phyloP scores from a whole-genome alignment of 2,797 vertebrate genomes.

The Mormyrops attenuatus region DNA sequence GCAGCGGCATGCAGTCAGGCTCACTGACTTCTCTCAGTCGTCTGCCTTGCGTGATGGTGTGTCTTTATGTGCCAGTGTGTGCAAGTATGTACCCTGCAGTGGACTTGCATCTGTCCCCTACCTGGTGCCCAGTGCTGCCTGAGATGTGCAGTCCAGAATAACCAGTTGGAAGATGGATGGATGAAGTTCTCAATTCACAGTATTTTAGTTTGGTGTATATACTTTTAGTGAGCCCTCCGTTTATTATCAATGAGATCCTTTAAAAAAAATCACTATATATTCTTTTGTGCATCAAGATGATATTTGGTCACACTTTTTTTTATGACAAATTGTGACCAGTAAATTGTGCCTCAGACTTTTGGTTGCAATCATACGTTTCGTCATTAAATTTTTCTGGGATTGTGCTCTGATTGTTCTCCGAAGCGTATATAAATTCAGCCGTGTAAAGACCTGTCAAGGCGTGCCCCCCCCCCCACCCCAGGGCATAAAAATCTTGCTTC shows the following conservation, averaged over 20 bases:
- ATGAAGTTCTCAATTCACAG: background rate
- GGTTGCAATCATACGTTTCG: background rate
- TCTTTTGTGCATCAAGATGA: background rate
- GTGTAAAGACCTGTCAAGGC: background rate
- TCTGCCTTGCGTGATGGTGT: background rate
- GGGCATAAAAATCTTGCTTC: constrained; percentile 2
- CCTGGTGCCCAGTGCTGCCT: background rate
- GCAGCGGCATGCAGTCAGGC: background rate
- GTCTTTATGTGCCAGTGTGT: background rate
- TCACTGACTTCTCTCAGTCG: background rate
- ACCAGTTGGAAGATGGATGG: background rate
- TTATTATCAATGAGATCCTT: background rate
- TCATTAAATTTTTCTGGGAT: background rate
- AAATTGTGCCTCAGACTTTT: background rate
- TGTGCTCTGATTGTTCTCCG: background rate
- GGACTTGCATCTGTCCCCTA: background rate
- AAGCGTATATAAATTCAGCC: background rate
- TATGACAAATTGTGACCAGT: background rate
- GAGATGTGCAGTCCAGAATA: background rate
- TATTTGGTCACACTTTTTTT: background rate
- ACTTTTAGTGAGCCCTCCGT: background rate
- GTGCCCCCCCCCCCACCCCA: background rate
- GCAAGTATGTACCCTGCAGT: background rate
- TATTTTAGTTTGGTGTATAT: background rate
- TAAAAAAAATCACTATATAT: too few relatives aligned